Base-by-base conservation (phyloP, 2,888 invertebrate species). In the Caenorhabditis sp. region DNA sequence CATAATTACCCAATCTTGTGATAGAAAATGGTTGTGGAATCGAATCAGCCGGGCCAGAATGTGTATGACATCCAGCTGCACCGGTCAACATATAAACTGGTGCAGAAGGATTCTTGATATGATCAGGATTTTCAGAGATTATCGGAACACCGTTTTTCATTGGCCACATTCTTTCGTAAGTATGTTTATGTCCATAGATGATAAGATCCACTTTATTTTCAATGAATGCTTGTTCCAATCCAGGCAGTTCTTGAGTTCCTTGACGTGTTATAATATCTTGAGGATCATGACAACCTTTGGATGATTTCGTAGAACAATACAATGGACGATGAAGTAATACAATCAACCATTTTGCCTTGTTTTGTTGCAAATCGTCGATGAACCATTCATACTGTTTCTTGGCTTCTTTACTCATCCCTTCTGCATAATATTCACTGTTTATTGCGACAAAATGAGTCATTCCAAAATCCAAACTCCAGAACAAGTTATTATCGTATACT, bases 101-200 rank as follows among this genome's bases (percentile, higher is more conserved):
- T 8, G 79, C 75, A 6, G 69, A 59, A 19, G 77, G 69, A 67
- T 79, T 78, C 21, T 70, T 68, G 24, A 72, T 66, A 17, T 65
- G 62, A 10, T 67, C 50, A 2, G 59, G 27, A 31, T 69, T 62
- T 0, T 27, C 36, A 1, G 61, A 26, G 19, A 55, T 64, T 53
- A 68, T 72, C 12, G 59, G 61, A 78, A 84, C 90, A 82, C 92
- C 91, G 89, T 97, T 91, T 89, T 94, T 97, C 74, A 96, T 91
- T 3, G 97, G 97, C 93, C 94, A 97, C 69, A 95, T 90, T 65
- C 97, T 91, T 89, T 97, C 97, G 88, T 97, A 97, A 43, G 94
- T 93, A 89, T 97, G 97, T 88, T 97, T 96, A 88, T 97, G 97
- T 0, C 96, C 97, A 94, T 95, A 96, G 59, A 97, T 90, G 87